Conservation (phyloP, 1,140 invertebrate species). For the Hydropsyche tenuis region DNA sequence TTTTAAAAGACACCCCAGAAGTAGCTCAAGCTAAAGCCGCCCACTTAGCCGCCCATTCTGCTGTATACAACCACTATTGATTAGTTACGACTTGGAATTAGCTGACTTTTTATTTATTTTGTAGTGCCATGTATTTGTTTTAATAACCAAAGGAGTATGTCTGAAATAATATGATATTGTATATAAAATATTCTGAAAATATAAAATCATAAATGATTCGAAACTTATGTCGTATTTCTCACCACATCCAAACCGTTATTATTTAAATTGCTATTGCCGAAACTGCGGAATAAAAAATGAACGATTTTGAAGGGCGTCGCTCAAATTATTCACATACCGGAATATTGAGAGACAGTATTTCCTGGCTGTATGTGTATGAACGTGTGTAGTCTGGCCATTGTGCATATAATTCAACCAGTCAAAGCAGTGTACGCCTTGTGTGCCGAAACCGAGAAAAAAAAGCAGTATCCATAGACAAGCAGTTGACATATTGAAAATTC, state of each 20-base stretch:
- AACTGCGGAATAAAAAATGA: too few species aligned
- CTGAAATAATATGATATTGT: too few species aligned
- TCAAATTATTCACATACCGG: too few species aligned
- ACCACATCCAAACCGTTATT: too few species aligned
- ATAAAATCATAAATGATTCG: too few species aligned
- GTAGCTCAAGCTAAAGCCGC: slow-evolving; percentile 58
- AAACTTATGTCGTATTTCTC: too few species aligned
- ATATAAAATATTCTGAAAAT: too few species aligned
- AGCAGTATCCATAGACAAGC: slow-evolving; percentile 5
- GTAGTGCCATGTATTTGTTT: not conserved
- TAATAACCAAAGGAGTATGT: not conserved
- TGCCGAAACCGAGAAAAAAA: not conserved
- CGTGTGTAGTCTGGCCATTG: too few species aligned
- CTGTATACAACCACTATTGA: not conserved
- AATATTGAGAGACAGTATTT: too few species aligned
- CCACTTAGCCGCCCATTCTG: slow-evolving; percentile 56
- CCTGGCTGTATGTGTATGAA: too few species aligned
- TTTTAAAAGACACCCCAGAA: slow-evolving; percentile 52
- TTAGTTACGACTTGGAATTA: not conserved
- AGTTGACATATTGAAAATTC: slow-evolving; percentile 23
- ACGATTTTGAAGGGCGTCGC: too few species aligned
- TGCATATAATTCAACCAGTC: not conserved
- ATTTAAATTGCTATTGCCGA: too few species aligned
- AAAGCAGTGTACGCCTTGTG: not conserved
- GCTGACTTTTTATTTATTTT: not conserved